Evolutionary conservation across 2,888 invertebrate genomes (phyloP).

Genomic region (Patella depressa): DNA sequence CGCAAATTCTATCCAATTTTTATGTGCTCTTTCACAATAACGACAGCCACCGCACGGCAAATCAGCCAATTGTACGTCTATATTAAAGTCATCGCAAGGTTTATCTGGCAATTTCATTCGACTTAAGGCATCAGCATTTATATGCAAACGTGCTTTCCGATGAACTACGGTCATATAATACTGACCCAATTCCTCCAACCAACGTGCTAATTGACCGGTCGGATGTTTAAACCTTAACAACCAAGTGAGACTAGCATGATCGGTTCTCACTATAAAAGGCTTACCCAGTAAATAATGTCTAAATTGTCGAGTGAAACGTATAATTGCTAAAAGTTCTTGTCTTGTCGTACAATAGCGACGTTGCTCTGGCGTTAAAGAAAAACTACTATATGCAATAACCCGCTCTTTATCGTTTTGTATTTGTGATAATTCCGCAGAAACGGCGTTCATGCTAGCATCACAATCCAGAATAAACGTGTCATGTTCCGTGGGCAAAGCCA

Average conservation of each 20-base stretch:
- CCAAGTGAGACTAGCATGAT: slow-evolving; percentile 31
- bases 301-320: neutral
- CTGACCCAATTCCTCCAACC: slow-evolving; percentile 23
- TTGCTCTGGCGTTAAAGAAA: slow-evolving; percentile 27
- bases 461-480: slow-evolving; percentile 35
- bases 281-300: slow-evolving; percentile 28
- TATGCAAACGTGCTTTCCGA: neutral
- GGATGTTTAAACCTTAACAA: slow-evolving; percentile 19
- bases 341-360: slow-evolving; percentile 26
- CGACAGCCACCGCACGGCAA: neutral
- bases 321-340: slow-evolving; percentile 10
- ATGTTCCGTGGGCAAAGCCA: slow-evolving; percentile 23
- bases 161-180: neutral
- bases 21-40: neutral
- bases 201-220: slow-evolving; percentile 21
- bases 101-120: neutral
- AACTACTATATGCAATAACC: slow-evolving; percentile 32
- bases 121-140: neutral
- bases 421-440: slow-evolving; percentile 35
- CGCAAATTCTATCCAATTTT: no score
- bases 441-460: slow-evolving; percentile 32
- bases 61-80: neutral
- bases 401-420: slow-evolving; percentile 25
- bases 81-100: neutral
- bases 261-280: slow-evolving; percentile 27